Evolutionary conservation across 2,797 vertebrate species (phyloP).

Genomic region (Staurois parvus): DNA sequence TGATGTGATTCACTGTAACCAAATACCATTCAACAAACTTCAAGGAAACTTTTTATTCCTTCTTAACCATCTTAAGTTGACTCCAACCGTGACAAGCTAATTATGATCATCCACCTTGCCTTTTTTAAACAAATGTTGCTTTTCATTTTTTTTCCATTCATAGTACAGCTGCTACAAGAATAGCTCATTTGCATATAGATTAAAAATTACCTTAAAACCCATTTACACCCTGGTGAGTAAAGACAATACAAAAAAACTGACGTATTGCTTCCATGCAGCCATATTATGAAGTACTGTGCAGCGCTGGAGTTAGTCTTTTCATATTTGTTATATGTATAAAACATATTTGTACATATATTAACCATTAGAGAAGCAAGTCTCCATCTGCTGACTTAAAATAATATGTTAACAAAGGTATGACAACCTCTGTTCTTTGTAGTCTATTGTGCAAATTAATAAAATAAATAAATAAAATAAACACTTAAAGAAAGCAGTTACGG

Average conservation of each 20-base stretch:
- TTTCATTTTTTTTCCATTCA: slow-evolving; percentile 69
- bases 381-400: background rate
- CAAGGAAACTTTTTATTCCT: slow-evolving; percentile 44
- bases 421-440: background rate
- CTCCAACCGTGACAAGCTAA: slow-evolving; percentile 64
- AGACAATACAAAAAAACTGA: slow-evolving; percentile 67
- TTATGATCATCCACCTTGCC: slow-evolving; percentile 63
- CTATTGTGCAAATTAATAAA: background rate
- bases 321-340: slow-evolving; percentile 22
- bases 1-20: slow-evolving; percentile 59
- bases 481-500: background rate
- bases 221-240: slow-evolving; percentile 71
- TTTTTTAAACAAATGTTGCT: slow-evolving; percentile 69
- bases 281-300: slow-evolving; percentile 43
- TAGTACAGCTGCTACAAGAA: slow-evolving; percentile 66
- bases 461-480: background rate
- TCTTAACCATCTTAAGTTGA: slow-evolving; percentile 58
- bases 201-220: slow-evolving; percentile 74
- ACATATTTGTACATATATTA: slow-evolving; percentile 15
- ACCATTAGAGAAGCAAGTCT: background rate
- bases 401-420: background rate
- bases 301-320: slow-evolving; percentile 16
- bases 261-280: slow-evolving; percentile 63
- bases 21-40: slow-evolving; percentile 60
- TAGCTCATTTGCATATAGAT: slow-evolving; percentile 74